phyloP scores from a whole-genome alignment of 1,140 invertebrate species.

The Saccostrea echinata region DNA sequence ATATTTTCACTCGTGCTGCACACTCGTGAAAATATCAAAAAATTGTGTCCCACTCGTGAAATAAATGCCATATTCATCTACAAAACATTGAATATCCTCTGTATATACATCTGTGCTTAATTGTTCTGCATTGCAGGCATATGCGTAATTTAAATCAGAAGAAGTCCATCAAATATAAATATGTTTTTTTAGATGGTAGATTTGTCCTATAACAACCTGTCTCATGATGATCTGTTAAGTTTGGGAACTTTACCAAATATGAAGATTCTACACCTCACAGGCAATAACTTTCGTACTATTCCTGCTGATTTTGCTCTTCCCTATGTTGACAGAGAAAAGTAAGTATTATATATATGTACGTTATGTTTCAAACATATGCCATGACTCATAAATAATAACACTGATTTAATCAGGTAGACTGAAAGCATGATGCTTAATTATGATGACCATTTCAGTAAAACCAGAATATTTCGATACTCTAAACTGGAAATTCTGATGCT shows the following conservation, averaged over 20 bases:
- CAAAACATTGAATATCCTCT: too few species aligned
- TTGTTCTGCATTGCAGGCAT: not conserved
- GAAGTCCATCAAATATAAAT: not conserved
- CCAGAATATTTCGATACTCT: constrained; percentile 65
- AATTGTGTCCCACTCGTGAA: too few species aligned
- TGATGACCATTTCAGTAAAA: constrained; percentile 63
- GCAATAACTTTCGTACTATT: constrained; percentile 75
- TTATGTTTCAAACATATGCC: not conserved
- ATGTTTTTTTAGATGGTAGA: constrained; percentile 75
- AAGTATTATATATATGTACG: not conserved
- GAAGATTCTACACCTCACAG: constrained; percentile 77
- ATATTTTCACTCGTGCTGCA: too few species aligned
- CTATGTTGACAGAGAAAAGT: constrained; percentile 66
- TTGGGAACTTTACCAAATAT: constrained; percentile 74
- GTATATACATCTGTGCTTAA: too few species aligned
- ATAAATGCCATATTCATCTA: too few species aligned
- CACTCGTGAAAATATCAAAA: too few species aligned
- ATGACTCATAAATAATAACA: not conserved
- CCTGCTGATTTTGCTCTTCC: constrained; percentile 74
- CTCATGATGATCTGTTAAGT: constrained; percentile 74
- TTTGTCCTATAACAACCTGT: constrained; percentile 79
- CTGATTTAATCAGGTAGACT: too few species aligned
- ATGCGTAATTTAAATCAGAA: not conserved
- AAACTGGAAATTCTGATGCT: constrained; percentile 76
- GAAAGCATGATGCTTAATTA: not conserved